phyloP scores from a whole-genome alignment of 2,113 vertebrate genomes.

The Ptychochromis oligacanthus region DNA sequence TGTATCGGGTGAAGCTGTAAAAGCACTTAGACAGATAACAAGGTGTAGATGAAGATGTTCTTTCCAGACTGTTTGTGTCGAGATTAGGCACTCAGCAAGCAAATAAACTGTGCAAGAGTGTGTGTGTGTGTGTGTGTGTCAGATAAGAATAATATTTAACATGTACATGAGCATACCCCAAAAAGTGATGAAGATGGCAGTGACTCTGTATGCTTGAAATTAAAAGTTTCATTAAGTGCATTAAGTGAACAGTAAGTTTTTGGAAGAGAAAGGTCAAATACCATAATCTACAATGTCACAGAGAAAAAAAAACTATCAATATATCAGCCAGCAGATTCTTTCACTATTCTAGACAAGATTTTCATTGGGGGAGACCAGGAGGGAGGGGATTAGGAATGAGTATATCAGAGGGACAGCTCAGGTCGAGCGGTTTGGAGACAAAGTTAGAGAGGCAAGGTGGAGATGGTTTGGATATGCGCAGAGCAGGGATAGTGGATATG shows the following conservation, averaged over 20 bases:
- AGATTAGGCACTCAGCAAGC: not conserved
- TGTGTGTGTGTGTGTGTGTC: not conserved
- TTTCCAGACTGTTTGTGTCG: not conserved
- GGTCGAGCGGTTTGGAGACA: too few species aligned
- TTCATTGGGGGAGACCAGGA: too few species aligned
- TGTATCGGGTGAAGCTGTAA: constrained; percentile 4
- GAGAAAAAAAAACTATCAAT: not conserved
- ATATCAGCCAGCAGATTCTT: not conserved
- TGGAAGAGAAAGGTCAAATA: not conserved
- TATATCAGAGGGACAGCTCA: not conserved
- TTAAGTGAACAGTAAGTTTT: not conserved
- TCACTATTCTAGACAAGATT: not conserved
- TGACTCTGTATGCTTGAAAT: not conserved
- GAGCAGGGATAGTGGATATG: not conserved
- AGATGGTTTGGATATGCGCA: too few species aligned
- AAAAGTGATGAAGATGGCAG: not conserved
- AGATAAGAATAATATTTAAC: constrained; percentile 2
- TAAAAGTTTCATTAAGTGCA: not conserved
- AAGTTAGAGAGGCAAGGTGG: too few species aligned
- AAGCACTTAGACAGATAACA: constrained; percentile 22
- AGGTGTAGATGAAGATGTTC: constrained; percentile 5
- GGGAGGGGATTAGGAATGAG: not conserved
- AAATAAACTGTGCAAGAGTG: constrained; percentile 10
- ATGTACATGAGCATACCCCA: not conserved
- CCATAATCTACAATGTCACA: not conserved